Percentiles rank a stretch among this genome's conserved stretches.
Evolutionary conservation across 2,113 vertebrate genomes (phyloP).

Genomic region (Ciconia stormi): DNA sequence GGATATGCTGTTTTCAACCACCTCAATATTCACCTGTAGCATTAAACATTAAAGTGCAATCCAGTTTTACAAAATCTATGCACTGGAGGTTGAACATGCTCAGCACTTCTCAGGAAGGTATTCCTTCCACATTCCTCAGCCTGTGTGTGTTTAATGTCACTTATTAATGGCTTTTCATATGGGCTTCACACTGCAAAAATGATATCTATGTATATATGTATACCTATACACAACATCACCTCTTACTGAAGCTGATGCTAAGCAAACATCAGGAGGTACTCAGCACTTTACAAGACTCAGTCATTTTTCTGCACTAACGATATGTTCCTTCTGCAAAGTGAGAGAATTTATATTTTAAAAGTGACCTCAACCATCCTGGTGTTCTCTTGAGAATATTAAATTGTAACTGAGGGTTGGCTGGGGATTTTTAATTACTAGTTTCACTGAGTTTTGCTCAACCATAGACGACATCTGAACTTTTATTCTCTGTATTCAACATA

Average conservation of each 20-base stretch:
- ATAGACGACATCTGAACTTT: not conserved
- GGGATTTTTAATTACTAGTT: not conserved
- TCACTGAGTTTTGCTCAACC: not conserved
- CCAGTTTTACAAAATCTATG: not conserved
- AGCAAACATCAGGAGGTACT: not conserved
- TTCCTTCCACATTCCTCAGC: not conserved
- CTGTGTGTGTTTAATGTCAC: not conserved
- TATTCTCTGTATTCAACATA: not conserved
- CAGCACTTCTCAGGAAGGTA: not conserved
- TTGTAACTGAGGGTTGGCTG: not conserved
- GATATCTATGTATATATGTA: not conserved
- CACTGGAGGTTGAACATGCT: not conserved
- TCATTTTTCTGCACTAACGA: not conserved
- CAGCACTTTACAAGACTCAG: not conserved
- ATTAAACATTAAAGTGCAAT: not conserved
- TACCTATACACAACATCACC: not conserved
- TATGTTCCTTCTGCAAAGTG: not conserved
- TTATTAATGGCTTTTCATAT: not conserved
- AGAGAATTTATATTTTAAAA: not conserved
- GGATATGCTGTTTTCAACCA: not conserved
- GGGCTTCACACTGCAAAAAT: not conserved
- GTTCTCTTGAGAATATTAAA: not conserved
- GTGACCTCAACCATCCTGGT: not conserved
- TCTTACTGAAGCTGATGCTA: not conserved
- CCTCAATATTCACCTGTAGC: not conserved